Base-by-base conservation (phyloP, 2,888 invertebrate species). In the Drosophila ochracea region DNA sequence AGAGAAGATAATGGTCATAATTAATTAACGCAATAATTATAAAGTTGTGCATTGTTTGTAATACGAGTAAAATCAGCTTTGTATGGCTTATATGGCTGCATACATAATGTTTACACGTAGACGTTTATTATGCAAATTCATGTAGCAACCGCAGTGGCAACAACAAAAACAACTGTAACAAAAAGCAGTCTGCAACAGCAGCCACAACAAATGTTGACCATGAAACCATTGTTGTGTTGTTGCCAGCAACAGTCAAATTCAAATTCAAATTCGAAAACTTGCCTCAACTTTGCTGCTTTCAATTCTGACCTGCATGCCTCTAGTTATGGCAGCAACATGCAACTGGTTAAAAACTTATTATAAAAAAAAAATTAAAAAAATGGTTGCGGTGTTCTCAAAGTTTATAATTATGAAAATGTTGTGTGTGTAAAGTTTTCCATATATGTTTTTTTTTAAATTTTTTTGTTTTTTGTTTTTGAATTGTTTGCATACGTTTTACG, bases 71-170 rank as follows among this genome's bases (percentile, higher is more conserved):
- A 67, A 57, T 58, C 13, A 59, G 35, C n/a, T 41, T 57, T 50
- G 21, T 57, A 35, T 25, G 47, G 47, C 47, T 47, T 64, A 50
- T 68, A 43, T 39, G 37, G 64, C 55, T 58, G 50, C 41, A 64
- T 37, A 64, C n/a, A 59, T 59, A 59, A 53, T 68, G 62, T 31
- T 54, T 31, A 39, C 55, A 60, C 59, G 47, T 25, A 47, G 25
- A 49, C 57, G 57, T 58, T 64, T 63, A 62, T 75, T 80, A 87
- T 87, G 87, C 72, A 82, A 82, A 87, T 78, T 57, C 52, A 61
- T 73, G 70, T 70, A 67, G 73, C 78, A 84, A 68, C 52, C 39
- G 55, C 52, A 50, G 49, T 55, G 31, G 49, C 59, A 52, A 41
- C 53, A 54, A 54, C 63, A 62, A 47, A 54, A 53, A 65, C 41